These are phyloP conservation scores for Marmota flaviventris DNA, from an alignment of 2,113 vertebrate species.

Conservation along the genomic window DNA sequence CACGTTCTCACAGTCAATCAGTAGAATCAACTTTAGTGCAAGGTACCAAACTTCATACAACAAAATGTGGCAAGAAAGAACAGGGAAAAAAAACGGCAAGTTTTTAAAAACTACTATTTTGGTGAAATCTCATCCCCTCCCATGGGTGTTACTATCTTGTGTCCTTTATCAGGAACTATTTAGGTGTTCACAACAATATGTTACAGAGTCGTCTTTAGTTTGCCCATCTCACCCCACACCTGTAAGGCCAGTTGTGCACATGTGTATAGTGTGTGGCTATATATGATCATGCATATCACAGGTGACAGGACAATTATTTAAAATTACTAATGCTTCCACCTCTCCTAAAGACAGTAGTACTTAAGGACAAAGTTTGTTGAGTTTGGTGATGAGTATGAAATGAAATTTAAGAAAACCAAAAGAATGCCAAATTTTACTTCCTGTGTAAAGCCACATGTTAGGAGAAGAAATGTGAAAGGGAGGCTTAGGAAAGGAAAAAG, in stretches of 20 bases:
- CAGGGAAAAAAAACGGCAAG: neutral
- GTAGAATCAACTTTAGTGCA: neutral
- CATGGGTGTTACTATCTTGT: neutral
- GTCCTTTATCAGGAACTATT: neutral
- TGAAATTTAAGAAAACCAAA: neutral
- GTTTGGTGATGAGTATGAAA: neutral
- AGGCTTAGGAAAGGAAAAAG: neutral
- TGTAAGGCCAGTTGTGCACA: neutral
- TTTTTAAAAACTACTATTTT: neutral
- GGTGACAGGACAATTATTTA: constrained; percentile 16
- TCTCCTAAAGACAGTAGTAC: neutral
- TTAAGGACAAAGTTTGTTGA: neutral
- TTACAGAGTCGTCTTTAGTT: neutral
- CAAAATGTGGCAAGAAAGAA: neutral
- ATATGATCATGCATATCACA: neutral
- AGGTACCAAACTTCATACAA: neutral
- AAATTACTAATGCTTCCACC: neutral
- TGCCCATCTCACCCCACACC: neutral
- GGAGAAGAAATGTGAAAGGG: neutral
- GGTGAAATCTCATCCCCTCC: neutral
- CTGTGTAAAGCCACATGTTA: neutral
- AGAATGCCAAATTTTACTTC: constrained; percentile 19
- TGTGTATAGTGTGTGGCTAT: neutral
- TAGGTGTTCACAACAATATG: neutral
- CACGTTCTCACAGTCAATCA: neutral